phyloP scores from a whole-genome alignment of 2,797 vertebrate genomes.

The Carapus acus region DNA sequence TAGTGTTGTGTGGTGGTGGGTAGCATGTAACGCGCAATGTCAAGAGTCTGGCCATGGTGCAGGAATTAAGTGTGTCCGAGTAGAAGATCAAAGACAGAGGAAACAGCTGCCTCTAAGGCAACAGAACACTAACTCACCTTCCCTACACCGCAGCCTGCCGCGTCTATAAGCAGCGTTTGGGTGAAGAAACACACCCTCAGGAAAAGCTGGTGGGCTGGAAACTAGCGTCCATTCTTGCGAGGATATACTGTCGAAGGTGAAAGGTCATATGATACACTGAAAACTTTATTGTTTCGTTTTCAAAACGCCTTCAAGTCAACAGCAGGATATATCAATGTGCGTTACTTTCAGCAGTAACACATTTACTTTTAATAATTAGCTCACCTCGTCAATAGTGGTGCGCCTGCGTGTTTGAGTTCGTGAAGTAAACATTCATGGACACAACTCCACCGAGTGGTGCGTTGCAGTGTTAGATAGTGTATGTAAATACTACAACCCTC shows the following conservation, averaged over 20 bases:
- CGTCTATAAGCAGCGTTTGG: neutral
- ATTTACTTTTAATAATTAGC: constrained; percentile 8
- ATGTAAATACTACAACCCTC: too few relatives aligned
- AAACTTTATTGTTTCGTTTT: neutral
- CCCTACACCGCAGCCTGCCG: neutral
- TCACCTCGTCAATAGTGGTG: neutral
- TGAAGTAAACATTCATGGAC: neutral
- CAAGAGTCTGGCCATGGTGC: constrained; percentile 5
- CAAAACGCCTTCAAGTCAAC: too few relatives aligned
- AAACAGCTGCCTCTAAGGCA: constrained; percentile 16
- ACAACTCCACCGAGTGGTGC: too few relatives aligned
- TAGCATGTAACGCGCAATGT: constrained; percentile 56
- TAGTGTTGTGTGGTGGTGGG: constrained; percentile 1
- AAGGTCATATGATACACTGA: constrained; percentile 37
- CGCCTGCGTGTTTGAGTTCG: constrained; percentile 5
- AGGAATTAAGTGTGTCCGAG: too few relatives aligned
- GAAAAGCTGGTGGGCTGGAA: constrained; percentile 19
- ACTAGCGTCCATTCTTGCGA: constrained; percentile 47
- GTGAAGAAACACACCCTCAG: constrained; percentile 23
- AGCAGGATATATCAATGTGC: too few relatives aligned
- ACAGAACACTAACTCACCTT: neutral
- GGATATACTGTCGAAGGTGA: constrained; percentile 40
- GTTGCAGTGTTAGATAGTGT: too few relatives aligned
- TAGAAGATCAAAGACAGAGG: neutral
- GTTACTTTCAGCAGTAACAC: fast-evolving